Evolutionary conservation across 2,888 invertebrate species (phyloP).

Genomic region (Lordiphosa fenestrarum): DNA sequence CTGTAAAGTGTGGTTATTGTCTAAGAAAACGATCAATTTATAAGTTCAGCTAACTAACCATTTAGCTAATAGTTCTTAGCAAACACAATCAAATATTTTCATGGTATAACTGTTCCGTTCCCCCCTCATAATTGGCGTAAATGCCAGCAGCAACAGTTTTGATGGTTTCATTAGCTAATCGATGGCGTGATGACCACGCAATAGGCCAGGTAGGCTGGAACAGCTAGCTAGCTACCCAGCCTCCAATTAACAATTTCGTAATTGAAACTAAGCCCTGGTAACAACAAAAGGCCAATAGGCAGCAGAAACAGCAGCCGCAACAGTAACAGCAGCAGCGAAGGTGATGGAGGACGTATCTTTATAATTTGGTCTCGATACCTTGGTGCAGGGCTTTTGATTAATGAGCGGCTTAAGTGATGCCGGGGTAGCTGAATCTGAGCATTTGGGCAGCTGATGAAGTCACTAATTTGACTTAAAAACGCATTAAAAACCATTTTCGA

Average conservation of each 20-base stretch:
- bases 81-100: constrained; percentile 1
- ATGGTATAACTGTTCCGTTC: constrained; percentile 21
- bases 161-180: constrained; percentile 54
- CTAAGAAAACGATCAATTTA: too few species aligned
- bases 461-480: constrained; percentile 73
- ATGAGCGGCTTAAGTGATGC: constrained; percentile 70
- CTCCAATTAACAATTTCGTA: constrained; percentile 63
- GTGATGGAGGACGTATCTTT: constrained; percentile 6
- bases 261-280: constrained; percentile 52
- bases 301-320: constrained; percentile 2
- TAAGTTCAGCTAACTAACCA: constrained; percentile 3
- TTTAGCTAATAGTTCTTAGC: background rate
- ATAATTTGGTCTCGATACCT: constrained; percentile 46
- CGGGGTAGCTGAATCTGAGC: constrained; percentile 40
- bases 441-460: constrained; percentile 60
- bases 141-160: constrained; percentile 13
- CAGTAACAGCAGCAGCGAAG: constrained; percentile 12
- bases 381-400: constrained; percentile 57
- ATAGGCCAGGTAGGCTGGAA: constrained; percentile 30
- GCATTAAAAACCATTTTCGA: constrained; percentile 72
- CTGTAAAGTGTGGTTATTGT: too few species aligned
- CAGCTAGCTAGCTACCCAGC: constrained; percentile 25
- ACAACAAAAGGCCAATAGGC: constrained; percentile 1
- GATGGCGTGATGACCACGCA: constrained; percentile 32
- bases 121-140: background rate